A percentile compares a stretch with the other conserved stretches of the same genome.
Conservation (phyloP, 1,140 invertebrate species). For the Ceratina calcarata region DNA sequence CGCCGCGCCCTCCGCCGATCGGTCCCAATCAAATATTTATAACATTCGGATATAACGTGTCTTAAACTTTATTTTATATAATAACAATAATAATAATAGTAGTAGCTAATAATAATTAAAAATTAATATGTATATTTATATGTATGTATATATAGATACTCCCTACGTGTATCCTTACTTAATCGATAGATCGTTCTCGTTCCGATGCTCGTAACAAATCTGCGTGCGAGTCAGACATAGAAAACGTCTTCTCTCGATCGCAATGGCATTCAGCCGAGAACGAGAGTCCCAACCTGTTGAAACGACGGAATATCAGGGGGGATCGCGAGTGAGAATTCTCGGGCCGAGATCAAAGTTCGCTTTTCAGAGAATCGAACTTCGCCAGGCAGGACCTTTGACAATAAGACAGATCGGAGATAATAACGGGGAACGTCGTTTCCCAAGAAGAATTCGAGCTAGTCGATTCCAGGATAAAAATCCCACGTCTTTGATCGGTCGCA, state of each 20-base stretch:
- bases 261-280: background rate
- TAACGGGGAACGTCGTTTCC: background rate
- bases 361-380: too few species aligned
- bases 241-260: conserved; percentile 50
- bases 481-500: conserved; percentile 10
- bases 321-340: background rate
- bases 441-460: background rate
- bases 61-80: conserved; percentile 75
- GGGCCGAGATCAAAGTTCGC: background rate
- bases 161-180: conserved; percentile 49
- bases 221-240: conserved; percentile 52
- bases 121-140: conserved; percentile 41
- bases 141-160: conserved; percentile 48
- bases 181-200: conserved; percentile 54
- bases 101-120: conserved; percentile 52
- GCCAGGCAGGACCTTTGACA: background rate
- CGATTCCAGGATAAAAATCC: too few species aligned
- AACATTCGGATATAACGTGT: conserved; percentile 71
- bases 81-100: conserved; percentile 64
- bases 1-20: conserved; percentile 40
- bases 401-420: background rate
- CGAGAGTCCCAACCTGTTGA: background rate
- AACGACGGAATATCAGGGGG: background rate
- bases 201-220: conserved; percentile 53
- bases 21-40: conserved; percentile 51